Conservation (phyloP, 1,140 invertebrate genomes). For the Drosophila equinoxialis region DNA sequence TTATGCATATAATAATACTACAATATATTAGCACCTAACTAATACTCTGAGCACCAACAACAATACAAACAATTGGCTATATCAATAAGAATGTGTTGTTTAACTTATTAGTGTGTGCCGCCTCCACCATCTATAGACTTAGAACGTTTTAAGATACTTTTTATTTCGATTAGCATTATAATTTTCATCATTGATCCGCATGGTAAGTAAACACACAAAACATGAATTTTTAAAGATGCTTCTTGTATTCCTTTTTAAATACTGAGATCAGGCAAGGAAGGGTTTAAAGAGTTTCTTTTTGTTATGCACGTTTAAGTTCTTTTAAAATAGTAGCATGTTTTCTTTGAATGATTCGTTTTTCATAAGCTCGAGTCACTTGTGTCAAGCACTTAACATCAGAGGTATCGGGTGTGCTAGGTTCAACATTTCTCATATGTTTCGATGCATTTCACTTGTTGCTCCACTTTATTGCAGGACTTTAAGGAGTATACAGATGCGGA, state of each 20-base stretch:
- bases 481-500: conserved; percentile 94
- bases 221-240: background rate
- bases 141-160: background rate
- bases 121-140: background rate
- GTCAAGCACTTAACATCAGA: conserved; percentile 20
- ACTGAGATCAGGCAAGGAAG: conserved; percentile 20
- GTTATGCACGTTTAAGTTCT: conserved; percentile 71
- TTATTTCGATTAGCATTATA: background rate
- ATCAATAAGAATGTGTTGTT: background rate
- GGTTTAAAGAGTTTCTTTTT: conserved; percentile 9
- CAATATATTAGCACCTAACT: background rate
- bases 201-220: conserved; percentile 17
- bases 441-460: conserved; percentile 25
- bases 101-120: background rate
- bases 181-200: background rate
- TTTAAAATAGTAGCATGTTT: conserved; percentile 48
- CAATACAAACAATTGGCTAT: background rate
- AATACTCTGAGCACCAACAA: background rate
- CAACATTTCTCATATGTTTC: conserved; percentile 2
- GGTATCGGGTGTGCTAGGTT: background rate
- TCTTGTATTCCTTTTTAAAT: background rate
- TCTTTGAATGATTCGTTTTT: conserved; percentile 19
- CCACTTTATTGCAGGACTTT: conserved; percentile 87
- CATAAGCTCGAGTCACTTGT: conserved; percentile 23
- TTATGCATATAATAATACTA: conserved; percentile 2